phyloP scores from a whole-genome alignment of 2,797 vertebrate genomes.

The Kryptolebias ocellatus region DNA sequence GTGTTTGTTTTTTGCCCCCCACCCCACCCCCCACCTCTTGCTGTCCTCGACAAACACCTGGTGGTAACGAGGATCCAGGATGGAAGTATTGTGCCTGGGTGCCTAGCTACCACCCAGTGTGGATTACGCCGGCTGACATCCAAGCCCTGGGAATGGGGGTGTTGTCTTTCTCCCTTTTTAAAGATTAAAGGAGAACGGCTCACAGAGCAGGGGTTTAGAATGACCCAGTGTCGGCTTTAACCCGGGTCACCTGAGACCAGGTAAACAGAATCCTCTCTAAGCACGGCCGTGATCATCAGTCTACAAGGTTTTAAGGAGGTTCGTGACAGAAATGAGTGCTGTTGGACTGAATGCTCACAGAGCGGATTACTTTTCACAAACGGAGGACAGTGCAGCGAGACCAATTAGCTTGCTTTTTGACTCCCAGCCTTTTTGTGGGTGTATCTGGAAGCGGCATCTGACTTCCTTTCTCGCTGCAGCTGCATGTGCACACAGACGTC shows the following conservation, averaged over 20 bases:
- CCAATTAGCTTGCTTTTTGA: conserved; percentile 60
- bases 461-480: conserved; percentile 8
- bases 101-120: conserved; percentile 44
- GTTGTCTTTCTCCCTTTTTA: conserved; percentile 45
- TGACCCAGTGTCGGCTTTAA: conserved; percentile 29
- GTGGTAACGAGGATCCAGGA: conserved; percentile 8
- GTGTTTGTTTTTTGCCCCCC: not conserved
- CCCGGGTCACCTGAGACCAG: conserved; percentile 27
- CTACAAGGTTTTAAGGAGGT: not conserved
- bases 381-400: conserved; percentile 48
- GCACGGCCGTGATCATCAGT: not conserved
- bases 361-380: conserved; percentile 11
- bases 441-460: conserved; percentile 34
- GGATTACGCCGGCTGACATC: conserved; percentile 47
- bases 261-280: conserved; percentile 17
- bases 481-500: no score
- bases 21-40: not conserved
- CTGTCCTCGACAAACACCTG: conserved; percentile 28
- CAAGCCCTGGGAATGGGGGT: conserved; percentile 43
- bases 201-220: conserved; percentile 29
- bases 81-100: conserved; percentile 32
- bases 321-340: conserved; percentile 4
- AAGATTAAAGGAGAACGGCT: conserved; percentile 57
- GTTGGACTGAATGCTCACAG: not conserved
- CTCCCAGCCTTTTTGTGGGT: conserved; percentile 37